phyloP scores from a whole-genome alignment of 2,888 invertebrate genomes.

The Lycaena phlaeas region DNA sequence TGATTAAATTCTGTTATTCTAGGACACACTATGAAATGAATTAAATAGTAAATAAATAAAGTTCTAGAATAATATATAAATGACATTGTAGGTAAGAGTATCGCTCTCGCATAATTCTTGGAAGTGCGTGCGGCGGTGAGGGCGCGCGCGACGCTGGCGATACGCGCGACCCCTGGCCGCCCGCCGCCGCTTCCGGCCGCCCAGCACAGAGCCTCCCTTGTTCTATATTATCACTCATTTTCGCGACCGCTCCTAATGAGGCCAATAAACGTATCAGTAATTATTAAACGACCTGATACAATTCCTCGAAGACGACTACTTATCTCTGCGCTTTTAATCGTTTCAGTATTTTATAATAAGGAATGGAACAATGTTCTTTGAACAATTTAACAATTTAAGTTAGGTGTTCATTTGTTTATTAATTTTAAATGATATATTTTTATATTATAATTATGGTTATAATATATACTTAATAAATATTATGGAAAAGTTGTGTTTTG shows the following conservation, averaged over 20 bases:
- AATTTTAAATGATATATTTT: no score
- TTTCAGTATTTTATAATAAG: conserved; percentile 1
- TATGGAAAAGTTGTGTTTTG: no score
- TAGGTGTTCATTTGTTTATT: no score
- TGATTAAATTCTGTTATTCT: no score
- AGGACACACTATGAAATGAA: no score
- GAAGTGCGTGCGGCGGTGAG: conserved; percentile 19
- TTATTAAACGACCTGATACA: conserved; percentile 39
- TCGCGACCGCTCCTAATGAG: conserved; percentile 59
- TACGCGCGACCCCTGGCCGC: conserved; percentile 37
- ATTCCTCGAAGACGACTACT: conserved; percentile 36
- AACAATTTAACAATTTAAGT: background rate
- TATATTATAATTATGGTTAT: no score
- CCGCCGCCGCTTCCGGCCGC: conserved; percentile 25
- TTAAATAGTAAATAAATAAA: no score
- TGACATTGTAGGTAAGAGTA: background rate
- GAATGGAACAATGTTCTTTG: no score
- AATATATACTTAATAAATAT: no score
- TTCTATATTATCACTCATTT: conserved; percentile 61
- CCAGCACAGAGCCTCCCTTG: conserved; percentile 48
- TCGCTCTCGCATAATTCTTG: background rate
- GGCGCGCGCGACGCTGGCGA: conserved; percentile 50
- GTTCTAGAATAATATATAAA: no score
- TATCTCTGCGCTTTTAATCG: conserved; percentile 5
- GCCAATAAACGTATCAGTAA: conserved; percentile 44